Conservation (phyloP, 2,888 invertebrate genomes). For the Neria commutata region DNA sequence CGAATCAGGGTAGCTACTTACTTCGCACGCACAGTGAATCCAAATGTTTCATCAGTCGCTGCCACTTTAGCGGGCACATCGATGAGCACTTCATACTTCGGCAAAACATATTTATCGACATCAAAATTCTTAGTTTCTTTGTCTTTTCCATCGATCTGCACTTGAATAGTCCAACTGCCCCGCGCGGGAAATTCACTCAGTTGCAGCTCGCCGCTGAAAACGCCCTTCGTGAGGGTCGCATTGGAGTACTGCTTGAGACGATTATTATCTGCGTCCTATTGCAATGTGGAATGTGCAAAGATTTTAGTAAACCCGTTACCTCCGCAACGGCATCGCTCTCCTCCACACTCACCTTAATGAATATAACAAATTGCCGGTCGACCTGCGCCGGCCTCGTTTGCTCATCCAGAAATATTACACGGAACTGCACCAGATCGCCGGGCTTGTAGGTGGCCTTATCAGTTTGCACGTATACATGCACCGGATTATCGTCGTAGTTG, state of each 20-base stretch:
- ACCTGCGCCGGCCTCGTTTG: conserved; percentile 68
- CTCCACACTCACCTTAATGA: conserved; percentile 36
- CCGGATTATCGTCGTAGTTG: conserved; percentile 71
- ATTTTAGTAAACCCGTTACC: too few species aligned
- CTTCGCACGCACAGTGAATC: conserved; percentile 47
- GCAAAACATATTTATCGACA: conserved; percentile 86
- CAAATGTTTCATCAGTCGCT: conserved; percentile 77
- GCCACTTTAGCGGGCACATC: conserved; percentile 81
- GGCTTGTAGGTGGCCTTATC: conserved; percentile 91
- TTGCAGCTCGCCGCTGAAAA: conserved; percentile 75
- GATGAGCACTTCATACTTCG: conserved; percentile 88
- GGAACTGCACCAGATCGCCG: conserved; percentile 78
- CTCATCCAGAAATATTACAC: conserved; percentile 72
- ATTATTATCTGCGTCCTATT: conserved; percentile 78
- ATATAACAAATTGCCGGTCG: conserved; percentile 41
- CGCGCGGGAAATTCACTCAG: conserved; percentile 81
- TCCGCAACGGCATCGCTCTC: too few species aligned
- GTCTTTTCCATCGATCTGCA: conserved; percentile 62
- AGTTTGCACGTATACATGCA: conserved; percentile 85
- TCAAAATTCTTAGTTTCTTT: conserved; percentile 50
- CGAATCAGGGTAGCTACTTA: too few species aligned
- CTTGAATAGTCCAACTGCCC: conserved; percentile 85
- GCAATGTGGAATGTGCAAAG: background rate
- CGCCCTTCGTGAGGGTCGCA: conserved; percentile 71
- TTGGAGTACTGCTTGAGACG: conserved; percentile 82